Percentiles rank a stretch among this genome's conserved stretches.
Conservation (phyloP, 2,888 invertebrate species). For the Chrysomela aeneicollis region DNA sequence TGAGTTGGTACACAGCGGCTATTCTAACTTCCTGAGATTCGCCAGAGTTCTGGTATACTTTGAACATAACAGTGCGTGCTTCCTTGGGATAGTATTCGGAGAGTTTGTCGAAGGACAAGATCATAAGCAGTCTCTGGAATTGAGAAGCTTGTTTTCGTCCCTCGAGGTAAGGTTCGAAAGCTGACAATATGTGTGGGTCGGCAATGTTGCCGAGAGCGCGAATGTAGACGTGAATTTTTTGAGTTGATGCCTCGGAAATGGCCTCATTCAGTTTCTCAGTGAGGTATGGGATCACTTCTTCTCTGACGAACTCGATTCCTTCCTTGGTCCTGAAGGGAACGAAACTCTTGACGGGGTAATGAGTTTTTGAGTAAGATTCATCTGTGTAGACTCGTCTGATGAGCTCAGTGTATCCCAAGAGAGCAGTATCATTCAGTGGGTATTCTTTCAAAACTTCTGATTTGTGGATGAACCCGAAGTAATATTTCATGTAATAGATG, state of each 20-base stretch:
- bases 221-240: constrained; percentile 68
- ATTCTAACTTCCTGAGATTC: constrained; percentile 73
- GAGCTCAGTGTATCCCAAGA: constrained; percentile 69
- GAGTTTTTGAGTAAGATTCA: constrained; percentile 65
- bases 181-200: constrained; percentile 67
- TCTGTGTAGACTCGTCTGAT: constrained; percentile 66
- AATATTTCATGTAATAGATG: constrained; percentile 68
- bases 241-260: constrained; percentile 64
- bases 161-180: constrained; percentile 74
- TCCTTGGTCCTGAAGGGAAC: constrained; percentile 68
- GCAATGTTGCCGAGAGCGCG: constrained; percentile 73
- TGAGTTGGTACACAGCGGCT: constrained; percentile 69
- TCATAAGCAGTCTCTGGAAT: constrained; percentile 72
- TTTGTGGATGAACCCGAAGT: constrained; percentile 67
- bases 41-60: constrained; percentile 71
- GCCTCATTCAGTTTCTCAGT: constrained; percentile 65
- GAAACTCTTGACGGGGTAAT: constrained; percentile 72
- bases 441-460: constrained; percentile 64
- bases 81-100: constrained; percentile 63
- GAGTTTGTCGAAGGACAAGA: constrained; percentile 66
- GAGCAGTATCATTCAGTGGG: constrained; percentile 65
- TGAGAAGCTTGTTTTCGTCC: constrained; percentile 66
- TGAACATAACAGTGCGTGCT: constrained; percentile 68
- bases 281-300: constrained; percentile 70
- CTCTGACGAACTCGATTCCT: constrained; percentile 61